Conservation (phyloP, 2,888 invertebrate species). For the Scrobipalpa costella region DNA sequence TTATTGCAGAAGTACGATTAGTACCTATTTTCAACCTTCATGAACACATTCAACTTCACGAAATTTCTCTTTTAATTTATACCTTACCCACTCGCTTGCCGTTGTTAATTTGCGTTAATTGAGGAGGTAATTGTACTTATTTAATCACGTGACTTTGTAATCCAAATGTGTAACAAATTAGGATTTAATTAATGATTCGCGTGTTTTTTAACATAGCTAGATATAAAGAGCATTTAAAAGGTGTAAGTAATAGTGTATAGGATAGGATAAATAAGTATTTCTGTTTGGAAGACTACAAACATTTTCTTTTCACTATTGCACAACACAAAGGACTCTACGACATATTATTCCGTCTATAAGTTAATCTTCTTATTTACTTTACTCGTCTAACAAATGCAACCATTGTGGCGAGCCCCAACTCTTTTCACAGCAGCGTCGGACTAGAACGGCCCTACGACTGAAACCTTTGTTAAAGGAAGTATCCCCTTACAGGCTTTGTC, state of each 20-base stretch:
- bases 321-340: neutral
- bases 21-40: no score
- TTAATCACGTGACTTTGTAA: neutral
- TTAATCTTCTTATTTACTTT: constrained; percentile 1
- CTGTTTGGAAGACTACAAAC: neutral
- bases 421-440: constrained; percentile 48
- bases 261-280: no score
- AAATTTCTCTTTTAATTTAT: neutral
- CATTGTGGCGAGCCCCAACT: constrained; percentile 42
- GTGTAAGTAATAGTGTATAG: no score
- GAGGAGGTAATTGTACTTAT: neutral
- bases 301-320: neutral
- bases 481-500: constrained; percentile 76
- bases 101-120: constrained; percentile 3
- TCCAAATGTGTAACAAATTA: no score
- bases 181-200: no score
- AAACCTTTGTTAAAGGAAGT: constrained; percentile 75
- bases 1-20: no score
- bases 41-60: neutral
- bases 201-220: no score
- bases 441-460: constrained; percentile 61
- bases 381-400: constrained; percentile 28
- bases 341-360: neutral
- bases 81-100: neutral
- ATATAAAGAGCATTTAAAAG: no score